Evolutionary conservation across 2,113 vertebrate genomes (phyloP), one percentile per base, ranked within the genome.

Genomic region (Corydoras maculifer): DNA sequence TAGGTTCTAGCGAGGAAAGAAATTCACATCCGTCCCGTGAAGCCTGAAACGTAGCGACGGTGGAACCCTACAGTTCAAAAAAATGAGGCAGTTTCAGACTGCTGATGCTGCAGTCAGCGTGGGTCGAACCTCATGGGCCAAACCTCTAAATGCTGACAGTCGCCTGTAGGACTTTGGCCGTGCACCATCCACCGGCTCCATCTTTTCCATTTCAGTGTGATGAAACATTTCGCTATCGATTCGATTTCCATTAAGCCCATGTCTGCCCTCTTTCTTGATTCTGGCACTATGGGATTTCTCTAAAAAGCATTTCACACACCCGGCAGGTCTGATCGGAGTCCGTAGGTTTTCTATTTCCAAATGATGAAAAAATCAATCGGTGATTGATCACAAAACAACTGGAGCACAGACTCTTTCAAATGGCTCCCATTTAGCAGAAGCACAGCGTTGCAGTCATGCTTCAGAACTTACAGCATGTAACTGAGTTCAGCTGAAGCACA

Each of bases 191-290:
- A 25, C 29, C 50, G 25, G 15, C 58, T 48, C 64, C n/a, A 35
- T 58, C 9, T 54, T 74, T 62, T 68, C 2, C n/a, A 49, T 74
- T 68, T 74, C 50, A 68, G 51, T 62, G 31, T 57, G 50, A 30
- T 14, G 68, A 62, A 62, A 51, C 15, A 43, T 72, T 65, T 55
- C 51, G 15, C 32, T 68, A 74, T 68, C 18, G 65, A 74, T 74
- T 58, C 68, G 15, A 68, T 55, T 68, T 14, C 58, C 72, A 68
- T 62, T 68, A 62, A 68, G 65, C 51, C 25, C 8, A 9, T 57
- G 72, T 57, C 72, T 65, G 62, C 30, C 43, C 43, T 12, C 54
- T 72, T 64, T 72, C 64, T 72, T 43, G 71, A 73, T 58, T 67
- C 18, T 11, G 15, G 58, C 65, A 30, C 15, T 74, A 49, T 62